Conservation (phyloP, 2,888 invertebrate species). For the Sminthurides aquaticus region DNA sequence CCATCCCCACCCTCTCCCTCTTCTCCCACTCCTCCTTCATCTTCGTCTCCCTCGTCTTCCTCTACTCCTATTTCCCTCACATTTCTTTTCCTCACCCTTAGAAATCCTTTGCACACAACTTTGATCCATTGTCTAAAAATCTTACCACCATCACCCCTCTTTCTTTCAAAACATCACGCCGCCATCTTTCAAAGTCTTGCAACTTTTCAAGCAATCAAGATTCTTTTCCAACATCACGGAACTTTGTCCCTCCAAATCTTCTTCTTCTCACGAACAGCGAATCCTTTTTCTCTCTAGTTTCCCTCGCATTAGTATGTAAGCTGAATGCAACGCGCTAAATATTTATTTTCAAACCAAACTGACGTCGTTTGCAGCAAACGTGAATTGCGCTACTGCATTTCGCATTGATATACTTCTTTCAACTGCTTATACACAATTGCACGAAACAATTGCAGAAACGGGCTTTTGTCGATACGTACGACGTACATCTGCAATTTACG, state of each 20-base stretch:
- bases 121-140: constrained; percentile 5
- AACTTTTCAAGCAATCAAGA: neutral
- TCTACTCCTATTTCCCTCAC: constrained; percentile 45
- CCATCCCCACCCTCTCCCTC: constrained; percentile 19
- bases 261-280: neutral
- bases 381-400: too few relatives aligned
- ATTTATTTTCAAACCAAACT: too few relatives aligned
- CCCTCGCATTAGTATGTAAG: too few relatives aligned
- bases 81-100: constrained; percentile 46
- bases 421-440: too few relatives aligned
- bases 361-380: too few relatives aligned
- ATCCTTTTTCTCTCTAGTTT: neutral
- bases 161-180: neutral
- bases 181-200: neutral
- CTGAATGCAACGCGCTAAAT: too few relatives aligned
- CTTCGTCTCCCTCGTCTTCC: constrained; percentile 43
- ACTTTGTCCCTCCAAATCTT: neutral
- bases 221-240: neutral
- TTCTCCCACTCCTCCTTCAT: constrained; percentile 45
- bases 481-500: too few relatives aligned
- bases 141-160: neutral
- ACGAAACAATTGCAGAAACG: too few relatives aligned
- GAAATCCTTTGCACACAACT: constrained; percentile 24
- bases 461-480: too few relatives aligned
- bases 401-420: too few relatives aligned